Conservation (phyloP, 2,888 invertebrate genomes). For the Hyposoter didymator region DNA sequence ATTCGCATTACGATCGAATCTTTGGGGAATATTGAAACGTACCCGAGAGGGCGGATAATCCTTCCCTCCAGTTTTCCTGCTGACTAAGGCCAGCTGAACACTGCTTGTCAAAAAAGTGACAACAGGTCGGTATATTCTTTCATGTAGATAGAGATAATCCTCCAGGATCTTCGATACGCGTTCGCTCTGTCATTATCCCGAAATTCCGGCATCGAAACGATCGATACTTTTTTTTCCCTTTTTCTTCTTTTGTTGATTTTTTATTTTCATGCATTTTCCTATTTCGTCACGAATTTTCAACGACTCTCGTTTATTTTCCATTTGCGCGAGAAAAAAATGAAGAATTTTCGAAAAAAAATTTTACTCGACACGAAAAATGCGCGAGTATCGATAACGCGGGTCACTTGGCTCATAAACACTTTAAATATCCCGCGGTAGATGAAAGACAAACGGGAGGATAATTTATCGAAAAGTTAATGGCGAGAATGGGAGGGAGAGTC, state of each 20-base stretch:
- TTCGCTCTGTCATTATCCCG: conserved; percentile 42
- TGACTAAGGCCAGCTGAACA: conserved; percentile 72
- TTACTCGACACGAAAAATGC: neutral
- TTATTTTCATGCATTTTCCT: neutral
- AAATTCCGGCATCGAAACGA: neutral
- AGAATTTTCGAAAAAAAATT: neutral
- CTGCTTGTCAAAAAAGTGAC: conserved; percentile 51
- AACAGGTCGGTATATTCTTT: conserved; percentile 20
- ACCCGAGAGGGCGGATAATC: conserved; percentile 35
- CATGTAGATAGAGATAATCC: conserved; percentile 12
- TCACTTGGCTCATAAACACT: neutral
- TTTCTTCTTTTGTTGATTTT: neutral
- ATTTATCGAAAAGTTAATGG: conserved; percentile 4
- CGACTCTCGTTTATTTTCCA: neutral
- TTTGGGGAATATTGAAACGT: neutral
- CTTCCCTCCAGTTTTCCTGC: conserved; percentile 66
- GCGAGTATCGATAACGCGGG: neutral
- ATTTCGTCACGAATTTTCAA: neutral
- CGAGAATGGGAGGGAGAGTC: conserved; percentile 16
- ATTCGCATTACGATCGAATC: neutral
- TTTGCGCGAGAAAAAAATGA: neutral
- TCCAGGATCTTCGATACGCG: neutral
- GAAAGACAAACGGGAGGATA: neutral
- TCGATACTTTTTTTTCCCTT: neutral
- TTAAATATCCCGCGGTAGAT: neutral